Conservation (phyloP, 2,888 invertebrate genomes). For the Chirona hameri region DNA sequence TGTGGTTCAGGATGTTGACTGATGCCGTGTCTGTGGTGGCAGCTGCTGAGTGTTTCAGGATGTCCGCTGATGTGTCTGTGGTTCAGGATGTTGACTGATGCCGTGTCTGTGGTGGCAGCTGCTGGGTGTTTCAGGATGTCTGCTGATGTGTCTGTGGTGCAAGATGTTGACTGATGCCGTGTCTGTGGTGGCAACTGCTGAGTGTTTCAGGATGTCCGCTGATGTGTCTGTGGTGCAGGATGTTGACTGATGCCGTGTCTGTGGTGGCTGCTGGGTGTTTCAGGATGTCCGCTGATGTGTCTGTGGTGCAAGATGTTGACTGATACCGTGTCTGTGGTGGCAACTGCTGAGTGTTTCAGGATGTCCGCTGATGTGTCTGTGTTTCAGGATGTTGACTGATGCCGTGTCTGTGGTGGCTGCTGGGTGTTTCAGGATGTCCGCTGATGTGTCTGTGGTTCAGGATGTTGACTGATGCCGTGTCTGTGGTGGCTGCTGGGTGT, state of each 20-base stretch:
- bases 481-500: not conserved
- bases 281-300: not conserved
- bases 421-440: not conserved
- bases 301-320: conserved; percentile 55
- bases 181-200: not conserved
- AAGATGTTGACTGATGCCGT: conserved; percentile 55
- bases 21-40: not conserved
- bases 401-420: not conserved
- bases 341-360: not conserved
- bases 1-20: conserved; percentile 55
- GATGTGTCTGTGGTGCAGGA: conserved; percentile 47
- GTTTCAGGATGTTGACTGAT: conserved; percentile 55
- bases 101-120: not conserved
- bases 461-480: conserved; percentile 51
- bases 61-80: not conserved
- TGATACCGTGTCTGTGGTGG: not conserved
- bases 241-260: conserved; percentile 50
- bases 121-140: not conserved
- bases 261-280: not conserved
- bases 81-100: conserved; percentile 55
- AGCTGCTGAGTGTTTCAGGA: not conserved
- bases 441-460: conserved; percentile 46
- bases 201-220: not conserved
- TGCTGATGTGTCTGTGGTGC: conserved; percentile 11
- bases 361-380: not conserved